Evolutionary conservation across 2,113 vertebrate genomes (phyloP).

Genomic region (Campylomormyrus numenius): DNA sequence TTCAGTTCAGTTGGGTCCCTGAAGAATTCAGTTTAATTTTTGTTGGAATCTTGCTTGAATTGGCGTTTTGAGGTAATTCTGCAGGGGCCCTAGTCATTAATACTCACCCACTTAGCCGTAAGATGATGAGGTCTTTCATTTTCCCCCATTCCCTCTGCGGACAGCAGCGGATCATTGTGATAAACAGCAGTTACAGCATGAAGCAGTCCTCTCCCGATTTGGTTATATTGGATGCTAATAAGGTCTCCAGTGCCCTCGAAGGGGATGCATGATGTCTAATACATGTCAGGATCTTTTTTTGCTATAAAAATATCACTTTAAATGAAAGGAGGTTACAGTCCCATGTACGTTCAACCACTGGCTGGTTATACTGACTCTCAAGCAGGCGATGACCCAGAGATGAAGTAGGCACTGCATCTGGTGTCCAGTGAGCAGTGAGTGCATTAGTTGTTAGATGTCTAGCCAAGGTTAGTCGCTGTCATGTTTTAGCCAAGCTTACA

Average conservation of each 20-base stretch:
- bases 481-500: neutral
- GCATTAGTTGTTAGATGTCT: neutral
- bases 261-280: neutral
- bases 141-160: neutral
- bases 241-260: neutral
- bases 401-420: neutral
- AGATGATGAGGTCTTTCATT: neutral
- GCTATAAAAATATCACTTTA: neutral
- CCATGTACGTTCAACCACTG: neutral
- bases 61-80: neutral
- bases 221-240: neutral
- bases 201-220: neutral
- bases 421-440: neutral
- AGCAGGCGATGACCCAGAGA: neutral
- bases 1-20: neutral
- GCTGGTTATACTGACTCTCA: neutral
- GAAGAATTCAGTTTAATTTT: constrained; percentile 3
- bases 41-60: neutral
- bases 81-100: neutral
- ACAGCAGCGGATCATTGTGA: neutral
- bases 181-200: neutral
- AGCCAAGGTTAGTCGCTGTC: neutral
- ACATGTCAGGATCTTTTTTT: neutral
- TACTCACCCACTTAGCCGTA: neutral
- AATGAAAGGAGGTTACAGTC: neutral